Conservation (phyloP, 2,113 vertebrate species). For the Hemicordylus capensis region DNA sequence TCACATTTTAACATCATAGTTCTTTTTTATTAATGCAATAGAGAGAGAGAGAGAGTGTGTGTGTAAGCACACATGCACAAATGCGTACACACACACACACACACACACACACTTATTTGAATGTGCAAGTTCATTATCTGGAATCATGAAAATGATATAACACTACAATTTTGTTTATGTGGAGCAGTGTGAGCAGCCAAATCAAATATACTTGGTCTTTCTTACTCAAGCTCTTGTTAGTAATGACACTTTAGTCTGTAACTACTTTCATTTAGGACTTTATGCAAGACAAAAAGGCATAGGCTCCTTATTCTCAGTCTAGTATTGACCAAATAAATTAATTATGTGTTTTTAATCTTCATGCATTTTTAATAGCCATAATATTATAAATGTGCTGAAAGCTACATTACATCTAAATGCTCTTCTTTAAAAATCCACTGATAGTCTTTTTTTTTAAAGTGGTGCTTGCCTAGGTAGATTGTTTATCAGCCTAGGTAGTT, state of each 20-base stretch:
- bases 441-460: slow-evolving; percentile 42
- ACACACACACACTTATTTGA: slow-evolving; percentile 59
- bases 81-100: no score
- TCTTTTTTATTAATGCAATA: slow-evolving; percentile 83
- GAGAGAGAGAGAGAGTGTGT: no score
- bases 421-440: slow-evolving; percentile 67
- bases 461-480: not conserved
- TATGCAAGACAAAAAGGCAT: slow-evolving; percentile 18
- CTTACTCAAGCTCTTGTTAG: slow-evolving; percentile 58
- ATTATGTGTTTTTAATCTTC: slow-evolving; percentile 26
- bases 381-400: slow-evolving; percentile 42
- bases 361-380: slow-evolving; percentile 43
- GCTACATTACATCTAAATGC: slow-evolving; percentile 34
- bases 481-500: not conserved
- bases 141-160: slow-evolving; percentile 65
- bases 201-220: slow-evolving; percentile 53
- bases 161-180: slow-evolving; percentile 64
- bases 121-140: slow-evolving; percentile 67
- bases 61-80: not conserved
- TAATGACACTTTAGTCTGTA: slow-evolving; percentile 43
- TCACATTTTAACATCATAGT: slow-evolving; percentile 79
- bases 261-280: slow-evolving; percentile 41
- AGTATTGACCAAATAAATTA: slow-evolving; percentile 42
- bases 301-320: slow-evolving; percentile 18
- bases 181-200: slow-evolving; percentile 44